These are phyloP conservation scores for Drosophila micromelanica DNA, from an alignment of 1,140 invertebrate species.

Conservation along the genomic window DNA sequence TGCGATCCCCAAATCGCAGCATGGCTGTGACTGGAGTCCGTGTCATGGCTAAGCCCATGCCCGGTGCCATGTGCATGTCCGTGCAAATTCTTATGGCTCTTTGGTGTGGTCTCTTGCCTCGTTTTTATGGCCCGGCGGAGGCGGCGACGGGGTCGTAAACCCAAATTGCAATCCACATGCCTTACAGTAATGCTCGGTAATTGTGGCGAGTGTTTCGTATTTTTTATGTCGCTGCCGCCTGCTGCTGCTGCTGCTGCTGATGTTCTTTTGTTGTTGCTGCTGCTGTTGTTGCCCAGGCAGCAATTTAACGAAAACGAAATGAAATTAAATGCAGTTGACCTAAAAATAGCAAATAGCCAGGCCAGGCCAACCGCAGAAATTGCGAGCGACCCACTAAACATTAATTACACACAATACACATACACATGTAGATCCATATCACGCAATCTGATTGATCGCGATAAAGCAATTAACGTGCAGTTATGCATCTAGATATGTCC, in stretches of 20 bases:
- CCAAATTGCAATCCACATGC: constrained; percentile 72
- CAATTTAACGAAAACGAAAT: constrained; percentile 70
- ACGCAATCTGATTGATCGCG: constrained; percentile 21
- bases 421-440: constrained; percentile 7
- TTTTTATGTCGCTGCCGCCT: constrained; percentile 10
- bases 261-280: constrained; percentile 46
- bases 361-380: no score
- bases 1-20: background rate
- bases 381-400: constrained; percentile 40
- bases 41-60: background rate
- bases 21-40: background rate
- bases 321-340: constrained; percentile 79
- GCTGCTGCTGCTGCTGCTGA: constrained; percentile 21
- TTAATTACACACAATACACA: background rate
- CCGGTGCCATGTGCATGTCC: constrained; percentile 4
- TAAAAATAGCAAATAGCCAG: constrained; percentile 61
- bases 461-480: constrained; percentile 25
- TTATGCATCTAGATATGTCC: constrained; percentile 16
- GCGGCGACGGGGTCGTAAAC: constrained; percentile 58
- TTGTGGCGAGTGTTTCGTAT: constrained; percentile 41
- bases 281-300: constrained; percentile 21
- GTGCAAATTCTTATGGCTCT: constrained; percentile 2
- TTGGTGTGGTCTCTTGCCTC: constrained; percentile 9
- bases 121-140: constrained; percentile 30
- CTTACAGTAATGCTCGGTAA: constrained; percentile 51